Evolutionary conservation across 2,797 vertebrate genomes (phyloP).

Genomic region (Cossypha caffra): DNA sequence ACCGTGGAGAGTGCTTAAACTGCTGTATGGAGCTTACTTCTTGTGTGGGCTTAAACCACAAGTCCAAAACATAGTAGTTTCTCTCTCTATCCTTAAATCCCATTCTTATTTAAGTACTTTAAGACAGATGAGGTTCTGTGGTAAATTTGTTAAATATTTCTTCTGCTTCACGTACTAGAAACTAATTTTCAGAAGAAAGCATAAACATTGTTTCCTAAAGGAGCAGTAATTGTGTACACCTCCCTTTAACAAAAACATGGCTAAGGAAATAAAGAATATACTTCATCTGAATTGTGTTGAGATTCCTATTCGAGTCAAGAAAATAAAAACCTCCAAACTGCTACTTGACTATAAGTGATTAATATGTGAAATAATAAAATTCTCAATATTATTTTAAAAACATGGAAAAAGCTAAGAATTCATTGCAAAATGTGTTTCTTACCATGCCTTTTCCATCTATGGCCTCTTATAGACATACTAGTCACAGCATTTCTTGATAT

Average conservation of each 20-base stretch:
- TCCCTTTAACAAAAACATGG: not conserved
- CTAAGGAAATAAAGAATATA: not conserved
- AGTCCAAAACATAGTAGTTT: not conserved
- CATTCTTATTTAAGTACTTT: not conserved
- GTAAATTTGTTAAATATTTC: not conserved
- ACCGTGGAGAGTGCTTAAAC: not conserved
- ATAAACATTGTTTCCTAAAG: not conserved
- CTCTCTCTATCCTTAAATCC: not conserved
- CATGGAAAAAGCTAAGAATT: not conserved
- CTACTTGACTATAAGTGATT: not conserved
- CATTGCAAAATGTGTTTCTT: conserved; percentile 63
- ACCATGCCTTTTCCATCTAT: conserved; percentile 99
- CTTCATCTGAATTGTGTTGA: not conserved
- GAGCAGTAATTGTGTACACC: not conserved
- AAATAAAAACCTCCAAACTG: not conserved
- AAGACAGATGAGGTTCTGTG: not conserved
- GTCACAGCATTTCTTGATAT: conserved; percentile 98
- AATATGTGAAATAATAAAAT: not conserved
- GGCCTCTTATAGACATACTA: conserved; percentile 95
- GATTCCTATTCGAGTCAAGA: not conserved
- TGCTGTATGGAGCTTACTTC: not conserved
- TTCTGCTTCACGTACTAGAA: not conserved
- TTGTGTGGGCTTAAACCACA: not conserved
- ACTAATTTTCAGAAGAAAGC: not conserved
- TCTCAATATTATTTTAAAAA: not conserved